Evolutionary conservation across 1,140 invertebrate species (phyloP), one percentile per base, ranked within the genome.

Genomic region (Cotesia typhae): DNA sequence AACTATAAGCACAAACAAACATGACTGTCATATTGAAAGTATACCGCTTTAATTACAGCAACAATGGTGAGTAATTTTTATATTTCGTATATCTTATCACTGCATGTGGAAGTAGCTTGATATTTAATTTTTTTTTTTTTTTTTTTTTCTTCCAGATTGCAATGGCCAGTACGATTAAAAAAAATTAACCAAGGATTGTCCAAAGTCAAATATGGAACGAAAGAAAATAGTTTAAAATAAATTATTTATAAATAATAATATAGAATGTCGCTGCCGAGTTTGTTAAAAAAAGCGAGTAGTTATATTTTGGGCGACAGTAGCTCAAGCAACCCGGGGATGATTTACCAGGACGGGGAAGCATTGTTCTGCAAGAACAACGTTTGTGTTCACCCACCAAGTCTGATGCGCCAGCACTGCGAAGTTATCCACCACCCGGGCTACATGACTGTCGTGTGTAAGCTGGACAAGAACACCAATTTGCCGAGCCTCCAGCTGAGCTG

Each of bases 291-390:
- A 74, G 93, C 93, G 35, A 94, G 93, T 60, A 93, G 90, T 78
- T 93, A 92, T 74, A 93, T 94, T 75, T 87, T 93, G 17, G 92
- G 93, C n/a, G 88, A 90, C n/a, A 89, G 88, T 72, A 88, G 88
- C 78, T 78, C 86, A 3, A 82, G 86, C 9, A 76, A 72, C 17
- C 75, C 80, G 20, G 78, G 81, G 1, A 79, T 78, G 2, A 79
- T 86, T 71, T 94, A 93, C 79, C 91, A 93, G 79, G 92, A 95
- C 85, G 94, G 94, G 75, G 94, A 95, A 88, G 90, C 94, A 70
- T 87, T 95, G 5, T 95, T 94, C 81, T 94, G 94, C 83, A 94
- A 94, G 83, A 98, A 98, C 82, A 98, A 98, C 87, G 95, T 98
- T 7, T 98, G 96, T 86, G 96, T 98, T 28, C 96, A 98, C 89